Conservation (phyloP, 2,113 vertebrate species). For the Gavia stellata region DNA sequence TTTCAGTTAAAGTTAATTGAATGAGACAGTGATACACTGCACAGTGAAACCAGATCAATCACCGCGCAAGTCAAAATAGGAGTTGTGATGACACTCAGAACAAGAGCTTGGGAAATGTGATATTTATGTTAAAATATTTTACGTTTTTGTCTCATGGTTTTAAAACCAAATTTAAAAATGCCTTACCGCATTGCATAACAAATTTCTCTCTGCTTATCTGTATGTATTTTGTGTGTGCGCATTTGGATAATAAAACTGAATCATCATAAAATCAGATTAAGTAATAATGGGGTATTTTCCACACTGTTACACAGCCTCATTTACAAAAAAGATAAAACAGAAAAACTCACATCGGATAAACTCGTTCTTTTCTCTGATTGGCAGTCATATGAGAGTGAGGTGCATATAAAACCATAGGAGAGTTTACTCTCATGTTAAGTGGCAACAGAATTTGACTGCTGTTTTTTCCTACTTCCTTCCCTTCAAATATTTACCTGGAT, state of each 20-base stretch:
- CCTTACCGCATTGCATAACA: slow-evolving; percentile 7
- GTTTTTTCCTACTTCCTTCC: not conserved
- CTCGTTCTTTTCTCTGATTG: not conserved
- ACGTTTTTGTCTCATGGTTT: slow-evolving; percentile 60
- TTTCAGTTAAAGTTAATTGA: slow-evolving; percentile 68
- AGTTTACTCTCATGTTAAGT: not conserved
- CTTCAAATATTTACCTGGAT: not conserved
- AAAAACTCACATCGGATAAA: not conserved
- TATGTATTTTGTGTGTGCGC: not conserved
- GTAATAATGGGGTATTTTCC: not conserved
- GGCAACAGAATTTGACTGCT: not conserved
- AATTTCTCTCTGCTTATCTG: slow-evolving; percentile 1
- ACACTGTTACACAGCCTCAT: not conserved
- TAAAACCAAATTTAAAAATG: not conserved
- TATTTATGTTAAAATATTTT: slow-evolving; percentile 69
- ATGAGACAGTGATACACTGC: slow-evolving; percentile 65
- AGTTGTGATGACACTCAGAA: slow-evolving; percentile 48
- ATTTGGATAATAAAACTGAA: slow-evolving; percentile 12
- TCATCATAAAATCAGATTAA: slow-evolving; percentile 3
- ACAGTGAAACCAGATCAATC: slow-evolving; percentile 66
- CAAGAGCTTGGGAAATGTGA: slow-evolving; percentile 67
- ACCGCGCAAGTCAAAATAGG: slow-evolving; percentile 55
- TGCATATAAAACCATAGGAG: not conserved
- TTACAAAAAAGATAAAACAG: slow-evolving; percentile 9
- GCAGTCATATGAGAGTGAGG: not conserved